Percentiles rank a stretch among this genome's conserved stretches.
Evolutionary conservation across 2,888 invertebrate genomes (phyloP).

Genomic region (Cataglyphis livida): DNA sequence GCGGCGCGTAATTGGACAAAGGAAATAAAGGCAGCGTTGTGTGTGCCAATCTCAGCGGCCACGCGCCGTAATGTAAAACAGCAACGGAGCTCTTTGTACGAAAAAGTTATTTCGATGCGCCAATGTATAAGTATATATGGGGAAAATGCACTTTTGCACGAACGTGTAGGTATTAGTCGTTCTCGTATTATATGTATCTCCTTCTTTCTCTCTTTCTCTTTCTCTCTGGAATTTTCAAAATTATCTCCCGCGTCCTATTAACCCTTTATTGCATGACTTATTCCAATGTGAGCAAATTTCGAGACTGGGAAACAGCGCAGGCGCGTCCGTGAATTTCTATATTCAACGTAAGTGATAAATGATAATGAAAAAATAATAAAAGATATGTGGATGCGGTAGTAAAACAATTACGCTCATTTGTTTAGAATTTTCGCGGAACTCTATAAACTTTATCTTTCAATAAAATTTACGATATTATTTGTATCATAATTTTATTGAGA

Average conservation of each 20-base stretch:
- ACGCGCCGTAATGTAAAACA: conserved; percentile 38
- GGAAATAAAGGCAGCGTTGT: conserved; percentile 67
- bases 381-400: neutral
- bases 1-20: conserved; percentile 56
- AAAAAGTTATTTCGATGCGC: conserved; percentile 64
- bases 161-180: conserved; percentile 27
- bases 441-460: neutral
- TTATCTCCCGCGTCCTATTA: conserved; percentile 37
- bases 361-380: neutral
- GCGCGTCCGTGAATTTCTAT: neutral
- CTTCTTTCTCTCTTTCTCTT: conserved; percentile 6
- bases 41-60: conserved; percentile 62
- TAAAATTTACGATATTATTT: neutral
- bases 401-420: neutral
- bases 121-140: conserved; percentile 51
- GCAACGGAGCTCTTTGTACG: conserved; percentile 34
- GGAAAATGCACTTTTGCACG: conserved; percentile 61
- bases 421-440: neutral
- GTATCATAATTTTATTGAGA: conserved; percentile 7
- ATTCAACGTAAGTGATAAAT: neutral
- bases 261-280: conserved; percentile 29
- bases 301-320: neutral
- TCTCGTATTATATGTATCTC: conserved; percentile 26
- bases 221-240: conserved; percentile 36
- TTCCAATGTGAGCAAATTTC: conserved; percentile 21